phyloP scores from a whole-genome alignment of 2,797 vertebrate genomes.

The Sardinella longiceps region DNA sequence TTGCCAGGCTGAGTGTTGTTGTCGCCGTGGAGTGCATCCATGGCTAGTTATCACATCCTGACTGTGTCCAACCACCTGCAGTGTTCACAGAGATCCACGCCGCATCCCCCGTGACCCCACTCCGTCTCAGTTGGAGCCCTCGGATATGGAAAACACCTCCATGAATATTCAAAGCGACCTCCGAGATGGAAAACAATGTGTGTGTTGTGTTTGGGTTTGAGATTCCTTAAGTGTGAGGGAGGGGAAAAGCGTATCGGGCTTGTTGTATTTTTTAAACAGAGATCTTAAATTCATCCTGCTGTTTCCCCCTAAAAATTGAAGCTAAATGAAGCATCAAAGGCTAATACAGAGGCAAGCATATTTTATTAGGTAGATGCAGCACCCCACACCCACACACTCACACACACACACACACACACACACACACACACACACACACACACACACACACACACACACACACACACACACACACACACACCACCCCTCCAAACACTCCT shows the following conservation, averaged over 20 bases:
- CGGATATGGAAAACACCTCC: conserved; percentile 76
- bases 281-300: conserved; percentile 41
- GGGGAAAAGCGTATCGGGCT: conserved; percentile 19
- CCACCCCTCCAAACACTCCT: neutral
- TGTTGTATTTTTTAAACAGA: conserved; percentile 44
- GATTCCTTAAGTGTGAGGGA: conserved; percentile 43
- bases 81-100: conserved; percentile 77
- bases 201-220: conserved; percentile 32
- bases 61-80: conserved; percentile 74
- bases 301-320: conserved; percentile 3
- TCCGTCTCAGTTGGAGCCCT: conserved; percentile 75
- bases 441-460: neutral
- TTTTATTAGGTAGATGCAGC: conserved; percentile 38
- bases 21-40: conserved; percentile 71
- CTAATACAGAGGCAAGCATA: conserved; percentile 29
- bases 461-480: neutral
- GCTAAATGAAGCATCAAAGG: conserved; percentile 50
- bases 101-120: conserved; percentile 70
- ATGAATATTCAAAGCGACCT: conserved; percentile 54
- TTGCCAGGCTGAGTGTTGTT: conserved; percentile 61
- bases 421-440: neutral
- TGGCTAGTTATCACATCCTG: conserved; percentile 75
- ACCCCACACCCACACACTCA: neutral
- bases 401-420: neutral
- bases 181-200: conserved; percentile 48